phyloP scores from a whole-genome alignment of 2,888 invertebrate genomes.

The Malthinus seriepunctatus region DNA sequence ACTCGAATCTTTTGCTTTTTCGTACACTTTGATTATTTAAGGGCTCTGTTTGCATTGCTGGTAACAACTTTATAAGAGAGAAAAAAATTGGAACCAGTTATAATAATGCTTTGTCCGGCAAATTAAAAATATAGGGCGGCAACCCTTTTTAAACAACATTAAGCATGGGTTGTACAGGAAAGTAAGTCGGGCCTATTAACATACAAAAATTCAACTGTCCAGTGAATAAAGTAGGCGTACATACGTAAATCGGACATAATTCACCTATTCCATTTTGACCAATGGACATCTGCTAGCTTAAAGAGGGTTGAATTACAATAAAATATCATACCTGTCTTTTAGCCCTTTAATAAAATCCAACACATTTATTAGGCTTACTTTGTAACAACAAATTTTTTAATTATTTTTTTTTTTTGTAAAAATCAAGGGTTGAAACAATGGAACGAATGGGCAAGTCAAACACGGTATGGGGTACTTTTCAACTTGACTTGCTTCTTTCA shows the following conservation, averaged over 20 bases:
- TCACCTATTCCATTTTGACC: constrained; percentile 26
- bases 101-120: not conserved
- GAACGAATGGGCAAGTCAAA: constrained; percentile 34
- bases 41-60: too few species aligned
- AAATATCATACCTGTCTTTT: not conserved
- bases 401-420: not conserved
- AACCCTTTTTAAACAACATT: constrained; percentile 2
- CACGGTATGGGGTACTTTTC: constrained; percentile 40
- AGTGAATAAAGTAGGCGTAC: constrained; percentile 27
- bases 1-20: too few species aligned
- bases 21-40: too few species aligned
- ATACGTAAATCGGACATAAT: constrained; percentile 23
- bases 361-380: constrained; percentile 2
- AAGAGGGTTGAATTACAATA: constrained; percentile 1
- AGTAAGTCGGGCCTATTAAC: constrained; percentile 23
- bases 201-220: constrained; percentile 24
- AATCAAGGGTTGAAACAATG: constrained; percentile 29
- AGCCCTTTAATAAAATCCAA: not conserved
- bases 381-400: constrained; percentile 2
- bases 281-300: constrained; percentile 20
- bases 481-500: constrained; percentile 40
- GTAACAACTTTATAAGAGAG: too few species aligned
- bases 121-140: constrained; percentile 1
- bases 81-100: not conserved
- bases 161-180: constrained; percentile 9